phyloP scores from a whole-genome alignment of 2,113 vertebrate species.

The Gopherus evgoodei region DNA sequence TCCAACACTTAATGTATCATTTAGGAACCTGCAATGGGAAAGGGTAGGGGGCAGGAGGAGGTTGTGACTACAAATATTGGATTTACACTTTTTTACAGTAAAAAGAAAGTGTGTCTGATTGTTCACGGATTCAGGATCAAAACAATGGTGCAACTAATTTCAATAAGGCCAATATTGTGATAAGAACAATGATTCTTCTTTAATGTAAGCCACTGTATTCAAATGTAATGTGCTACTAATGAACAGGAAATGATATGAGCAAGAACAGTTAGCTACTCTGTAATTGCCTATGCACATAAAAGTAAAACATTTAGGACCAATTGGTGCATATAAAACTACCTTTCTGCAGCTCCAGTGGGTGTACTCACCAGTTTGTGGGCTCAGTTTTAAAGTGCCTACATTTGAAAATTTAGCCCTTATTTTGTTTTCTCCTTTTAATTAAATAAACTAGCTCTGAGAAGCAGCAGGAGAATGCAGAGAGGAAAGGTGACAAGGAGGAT shows the following conservation, averaged over 20 bases:
- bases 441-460: not conserved
- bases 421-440: not conserved
- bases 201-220: constrained; percentile 4
- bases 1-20: not conserved
- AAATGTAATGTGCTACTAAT: not conserved
- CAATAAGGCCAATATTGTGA: not conserved
- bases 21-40: not conserved
- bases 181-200: not conserved
- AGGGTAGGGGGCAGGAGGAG: no score
- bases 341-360: not conserved
- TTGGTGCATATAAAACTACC: not conserved
- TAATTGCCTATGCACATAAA: not conserved
- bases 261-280: not conserved
- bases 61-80: not conserved
- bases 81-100: not conserved
- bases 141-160: not conserved
- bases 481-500: not conserved
- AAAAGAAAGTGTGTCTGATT: not conserved
- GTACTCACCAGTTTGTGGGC: not conserved
- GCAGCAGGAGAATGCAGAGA: not conserved
- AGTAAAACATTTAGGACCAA: not conserved
- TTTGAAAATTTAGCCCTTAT: not conserved
- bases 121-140: not conserved
- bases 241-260: not conserved
- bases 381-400: not conserved